Conservation (phyloP, 1,140 invertebrate genomes). For the Bombus cullumanus region DNA sequence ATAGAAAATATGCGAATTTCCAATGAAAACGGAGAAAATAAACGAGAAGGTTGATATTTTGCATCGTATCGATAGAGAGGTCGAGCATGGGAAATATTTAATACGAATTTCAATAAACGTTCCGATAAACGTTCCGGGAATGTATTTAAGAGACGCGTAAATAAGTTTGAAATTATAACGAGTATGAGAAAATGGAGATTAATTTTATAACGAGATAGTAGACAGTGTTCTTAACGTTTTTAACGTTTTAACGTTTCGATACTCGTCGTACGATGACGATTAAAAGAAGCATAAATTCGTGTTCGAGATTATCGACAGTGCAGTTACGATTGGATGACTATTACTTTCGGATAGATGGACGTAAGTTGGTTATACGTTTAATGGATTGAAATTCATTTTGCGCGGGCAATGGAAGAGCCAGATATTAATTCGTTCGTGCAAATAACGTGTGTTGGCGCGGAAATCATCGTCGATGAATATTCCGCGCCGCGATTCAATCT, state of each 20-base stretch:
- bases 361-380: slow-evolving; percentile 29
- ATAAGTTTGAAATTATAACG: neutral
- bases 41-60: neutral
- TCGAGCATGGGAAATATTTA: neutral
- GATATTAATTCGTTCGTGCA: slow-evolving; percentile 56
- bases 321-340: neutral
- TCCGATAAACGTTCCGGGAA: neutral
- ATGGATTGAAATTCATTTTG: slow-evolving; percentile 60
- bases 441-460: slow-evolving; percentile 46
- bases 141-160: neutral
- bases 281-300: neutral
- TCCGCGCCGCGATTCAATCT: slow-evolving; percentile 27
- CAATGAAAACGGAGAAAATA: neutral
- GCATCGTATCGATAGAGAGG: neutral
- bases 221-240: neutral
- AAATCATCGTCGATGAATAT: slow-evolving; percentile 45
- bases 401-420: slow-evolving; percentile 24
- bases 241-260: too few relatives aligned
- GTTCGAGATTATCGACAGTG: neutral
- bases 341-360: slow-evolving; percentile 13
- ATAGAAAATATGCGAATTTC: neutral
- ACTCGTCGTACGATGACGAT: neutral
- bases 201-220: too few relatives aligned
- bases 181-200: neutral
- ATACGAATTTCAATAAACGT: neutral